These are phyloP conservation scores for Spicauda simplicius DNA, from an alignment of 2,888 invertebrate species.

Conservation along the genomic window DNA sequence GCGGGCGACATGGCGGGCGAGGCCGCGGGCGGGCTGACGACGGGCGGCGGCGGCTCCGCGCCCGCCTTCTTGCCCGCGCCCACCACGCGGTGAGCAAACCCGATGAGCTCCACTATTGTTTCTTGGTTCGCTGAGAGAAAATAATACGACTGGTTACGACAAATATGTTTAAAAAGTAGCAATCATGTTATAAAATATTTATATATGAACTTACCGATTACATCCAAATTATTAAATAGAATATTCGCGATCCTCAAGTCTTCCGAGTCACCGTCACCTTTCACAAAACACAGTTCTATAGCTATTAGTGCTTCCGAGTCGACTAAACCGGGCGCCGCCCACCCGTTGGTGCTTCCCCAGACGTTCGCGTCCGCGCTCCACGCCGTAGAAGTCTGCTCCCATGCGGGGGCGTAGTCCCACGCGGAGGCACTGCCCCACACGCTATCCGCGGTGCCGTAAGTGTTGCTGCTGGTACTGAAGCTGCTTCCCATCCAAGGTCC, in stretches of 20 bases:
- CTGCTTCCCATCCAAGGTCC: slow-evolving; percentile 40
- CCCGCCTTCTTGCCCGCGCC: slow-evolving; percentile 53
- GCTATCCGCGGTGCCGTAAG: slow-evolving; percentile 15
- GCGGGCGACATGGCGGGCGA: slow-evolving; percentile 39
- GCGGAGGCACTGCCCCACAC: slow-evolving; percentile 88
- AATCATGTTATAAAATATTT: too few relatives aligned
- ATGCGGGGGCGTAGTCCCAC: slow-evolving; percentile 84
- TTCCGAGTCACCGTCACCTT: slow-evolving; percentile 78
- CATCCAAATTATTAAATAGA: slow-evolving; percentile 96
- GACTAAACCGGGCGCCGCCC: slow-evolving; percentile 87
- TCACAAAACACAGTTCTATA: slow-evolving; percentile 75
- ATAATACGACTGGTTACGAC: not conserved
- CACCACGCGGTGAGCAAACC: slow-evolving; percentile 91
- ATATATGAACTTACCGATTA: slow-evolving; percentile 88
- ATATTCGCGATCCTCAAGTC: slow-evolving; percentile 91
- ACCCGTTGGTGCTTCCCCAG: slow-evolving; percentile 5
- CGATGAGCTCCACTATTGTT: slow-evolving; percentile 96
- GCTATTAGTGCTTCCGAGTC: slow-evolving; percentile 93
- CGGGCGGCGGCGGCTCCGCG: slow-evolving; percentile 46
- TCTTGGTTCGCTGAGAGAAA: slow-evolving; percentile 93
- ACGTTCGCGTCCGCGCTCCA: slow-evolving; percentile 89
- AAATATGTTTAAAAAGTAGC: too few relatives aligned
- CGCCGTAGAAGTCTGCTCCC: slow-evolving; percentile 88
- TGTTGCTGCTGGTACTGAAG: slow-evolving; percentile 11
- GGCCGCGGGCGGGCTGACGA: slow-evolving; percentile 49